These are phyloP conservation scores for Sussaba pulchella DNA, from an alignment of 2,888 invertebrate species.

Conservation along the genomic window DNA sequence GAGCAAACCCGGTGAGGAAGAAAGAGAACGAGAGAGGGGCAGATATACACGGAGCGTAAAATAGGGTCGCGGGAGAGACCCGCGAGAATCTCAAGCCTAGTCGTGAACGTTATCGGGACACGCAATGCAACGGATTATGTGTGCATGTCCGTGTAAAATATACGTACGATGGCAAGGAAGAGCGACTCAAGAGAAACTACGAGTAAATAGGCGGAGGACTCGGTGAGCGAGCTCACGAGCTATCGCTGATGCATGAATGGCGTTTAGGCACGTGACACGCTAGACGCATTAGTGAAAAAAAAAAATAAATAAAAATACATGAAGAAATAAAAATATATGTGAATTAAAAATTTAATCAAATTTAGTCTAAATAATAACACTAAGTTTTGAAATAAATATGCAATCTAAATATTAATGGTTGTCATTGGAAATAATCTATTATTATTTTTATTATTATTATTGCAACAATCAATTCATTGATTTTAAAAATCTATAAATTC, in stretches of 20 bases:
- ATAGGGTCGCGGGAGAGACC: slow-evolving; percentile 73
- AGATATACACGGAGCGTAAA: slow-evolving; percentile 77
- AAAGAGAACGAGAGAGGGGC: slow-evolving; percentile 9
- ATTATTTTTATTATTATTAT: no score
- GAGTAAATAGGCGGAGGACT: slow-evolving; percentile 51
- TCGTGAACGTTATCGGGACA: slow-evolving; percentile 80
- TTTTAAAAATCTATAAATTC: no score
- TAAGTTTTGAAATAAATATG: no score
- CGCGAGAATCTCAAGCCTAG: slow-evolving; percentile 62
- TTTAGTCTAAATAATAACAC: no score
- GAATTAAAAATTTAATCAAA: neutral
- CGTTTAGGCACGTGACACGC: slow-evolving; percentile 61
- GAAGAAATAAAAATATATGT: neutral
- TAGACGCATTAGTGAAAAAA: slow-evolving; percentile 32
- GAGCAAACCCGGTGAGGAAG: slow-evolving; percentile 40
- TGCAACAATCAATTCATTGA: no score
- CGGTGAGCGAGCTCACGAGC: slow-evolving; percentile 47
- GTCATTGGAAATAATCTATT: no score
- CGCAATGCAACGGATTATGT: slow-evolving; percentile 79
- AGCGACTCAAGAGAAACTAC: slow-evolving; percentile 50
- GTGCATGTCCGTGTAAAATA: slow-evolving; percentile 55
- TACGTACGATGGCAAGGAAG: slow-evolving; percentile 40
- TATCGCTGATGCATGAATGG: slow-evolving; percentile 65
- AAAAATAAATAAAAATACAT: slow-evolving; percentile 13
- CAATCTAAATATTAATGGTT: no score